Conservation (phyloP, 1,140 invertebrate genomes). For the Ylistrum balloti region DNA sequence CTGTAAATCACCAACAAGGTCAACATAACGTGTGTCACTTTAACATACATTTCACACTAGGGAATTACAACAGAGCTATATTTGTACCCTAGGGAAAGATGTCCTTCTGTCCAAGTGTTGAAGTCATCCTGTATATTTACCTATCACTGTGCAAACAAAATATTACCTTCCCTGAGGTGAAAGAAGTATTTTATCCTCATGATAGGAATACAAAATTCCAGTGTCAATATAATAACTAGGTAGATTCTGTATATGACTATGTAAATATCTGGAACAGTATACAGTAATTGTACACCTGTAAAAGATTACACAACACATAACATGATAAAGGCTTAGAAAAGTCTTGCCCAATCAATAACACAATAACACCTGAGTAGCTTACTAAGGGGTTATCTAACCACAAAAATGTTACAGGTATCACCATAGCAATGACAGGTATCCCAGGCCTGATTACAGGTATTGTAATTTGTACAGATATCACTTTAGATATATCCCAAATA, state of each 20-base stretch:
- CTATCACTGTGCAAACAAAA: conserved; percentile 5
- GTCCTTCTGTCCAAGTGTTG: background rate
- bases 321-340: conserved; percentile 13
- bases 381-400: background rate
- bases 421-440: background rate
- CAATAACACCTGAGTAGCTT: background rate
- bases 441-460: too few relatives aligned
- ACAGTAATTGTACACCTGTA: background rate
- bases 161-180: background rate
- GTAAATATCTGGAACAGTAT: background rate
- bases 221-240: background rate
- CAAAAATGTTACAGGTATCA: conserved; percentile 19
- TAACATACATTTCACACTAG: background rate
- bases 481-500: too few relatives aligned
- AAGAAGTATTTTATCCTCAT: background rate
- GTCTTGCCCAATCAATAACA: background rate
- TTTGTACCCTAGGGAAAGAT: conserved; percentile 11
- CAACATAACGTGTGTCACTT: background rate
- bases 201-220: background rate
- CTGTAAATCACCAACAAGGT: background rate
- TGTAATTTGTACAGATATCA: background rate
- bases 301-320: background rate
- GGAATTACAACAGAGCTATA: conserved; percentile 1
- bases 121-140: conserved; percentile 14
- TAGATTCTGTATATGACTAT: background rate